A percentile compares a stretch with the other conserved stretches of the same genome.
phyloP scores from a whole-genome alignment of 2,888 invertebrate species.

The Trissoscelio sp. region DNA sequence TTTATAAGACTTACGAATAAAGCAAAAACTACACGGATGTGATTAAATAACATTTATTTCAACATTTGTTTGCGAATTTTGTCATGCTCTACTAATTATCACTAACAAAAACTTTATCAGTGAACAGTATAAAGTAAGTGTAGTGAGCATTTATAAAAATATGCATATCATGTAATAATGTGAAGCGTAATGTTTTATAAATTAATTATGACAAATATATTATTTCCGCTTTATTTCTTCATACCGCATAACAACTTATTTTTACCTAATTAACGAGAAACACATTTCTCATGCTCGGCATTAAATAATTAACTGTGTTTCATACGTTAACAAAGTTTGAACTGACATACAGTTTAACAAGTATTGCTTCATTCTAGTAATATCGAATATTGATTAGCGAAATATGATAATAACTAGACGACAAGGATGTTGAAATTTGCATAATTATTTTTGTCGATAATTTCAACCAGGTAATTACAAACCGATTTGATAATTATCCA shows the following conservation, averaged over 20 bases:
- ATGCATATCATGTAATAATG: slow-evolving; percentile 3
- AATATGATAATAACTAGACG: slow-evolving; percentile 24
- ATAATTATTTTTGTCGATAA: no score
- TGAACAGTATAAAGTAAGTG: slow-evolving; percentile 7
- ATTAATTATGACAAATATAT: slow-evolving; percentile 43
- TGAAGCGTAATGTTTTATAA: slow-evolving; percentile 17
- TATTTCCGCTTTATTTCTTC: slow-evolving; percentile 14
- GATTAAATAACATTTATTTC: slow-evolving; percentile 29
- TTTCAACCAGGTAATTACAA: no score
- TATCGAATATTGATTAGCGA: slow-evolving; percentile 23
- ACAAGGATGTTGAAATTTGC: background rate
- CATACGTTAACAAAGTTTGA: slow-evolving; percentile 23
- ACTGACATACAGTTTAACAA: slow-evolving; percentile 22
- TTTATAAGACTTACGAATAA: slow-evolving; percentile 16
- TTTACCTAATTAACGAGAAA: background rate
- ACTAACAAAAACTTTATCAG: slow-evolving; percentile 9
- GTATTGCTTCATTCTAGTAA: slow-evolving; percentile 11
- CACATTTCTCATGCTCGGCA: background rate
- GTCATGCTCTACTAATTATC: slow-evolving; percentile 20
- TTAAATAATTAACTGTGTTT: slow-evolving; percentile 32
- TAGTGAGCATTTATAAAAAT: slow-evolving; percentile 5
- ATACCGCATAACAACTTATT: slow-evolving; percentile 1
- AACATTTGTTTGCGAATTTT: slow-evolving; percentile 24
- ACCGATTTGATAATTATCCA: no score
- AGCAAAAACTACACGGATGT: slow-evolving; percentile 14